These are phyloP conservation scores for Echinarachnius parma DNA, from an alignment of 53 echinoderm and acorn worm species.

Conservation along the genomic window DNA sequence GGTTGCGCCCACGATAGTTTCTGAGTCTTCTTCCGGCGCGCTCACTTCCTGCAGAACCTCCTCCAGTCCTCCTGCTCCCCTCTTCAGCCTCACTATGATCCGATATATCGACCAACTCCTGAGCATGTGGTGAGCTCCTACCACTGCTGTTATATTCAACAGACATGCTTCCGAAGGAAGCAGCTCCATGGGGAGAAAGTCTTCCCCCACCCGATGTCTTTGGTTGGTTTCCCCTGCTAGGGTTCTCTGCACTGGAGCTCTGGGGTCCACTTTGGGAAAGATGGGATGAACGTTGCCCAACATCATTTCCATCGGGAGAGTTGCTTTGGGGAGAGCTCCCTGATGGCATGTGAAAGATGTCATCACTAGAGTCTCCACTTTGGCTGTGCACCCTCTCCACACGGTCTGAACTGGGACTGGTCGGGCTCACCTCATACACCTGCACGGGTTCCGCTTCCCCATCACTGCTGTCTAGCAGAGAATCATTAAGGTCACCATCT, in stretches of 20 bases:
- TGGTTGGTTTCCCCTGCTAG: too few relatives aligned
- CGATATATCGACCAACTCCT: too few relatives aligned
- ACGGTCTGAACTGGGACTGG: slow-evolving; percentile 5
- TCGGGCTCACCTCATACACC: slow-evolving; percentile 39
- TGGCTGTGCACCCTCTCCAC: background rate
- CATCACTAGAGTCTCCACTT: background rate
- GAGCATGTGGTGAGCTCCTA: slow-evolving; percentile 4
- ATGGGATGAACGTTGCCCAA: too few relatives aligned
- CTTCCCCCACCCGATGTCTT: background rate
- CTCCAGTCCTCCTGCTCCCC: too few relatives aligned
- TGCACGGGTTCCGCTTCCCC: slow-evolving; percentile 23
- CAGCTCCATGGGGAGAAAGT: slow-evolving; percentile 12
- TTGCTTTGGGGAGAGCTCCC: too few relatives aligned
- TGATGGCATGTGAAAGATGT: too few relatives aligned
- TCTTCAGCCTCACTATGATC: too few relatives aligned
- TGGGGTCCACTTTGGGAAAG: too few relatives aligned
- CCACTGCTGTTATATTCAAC: slow-evolving; percentile 26
- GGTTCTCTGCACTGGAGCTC: too few relatives aligned
- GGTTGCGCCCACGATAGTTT: too few relatives aligned
- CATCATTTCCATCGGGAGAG: background rate
- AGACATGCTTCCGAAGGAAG: slow-evolving; percentile 21
- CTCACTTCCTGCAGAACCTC: too few relatives aligned
- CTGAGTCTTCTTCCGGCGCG: too few relatives aligned
- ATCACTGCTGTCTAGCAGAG: slow-evolving; percentile 40
- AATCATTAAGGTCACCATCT: slow-evolving; percentile 39